Conservation (phyloP, 2,888 invertebrate species). For the Mycogona germanica region DNA sequence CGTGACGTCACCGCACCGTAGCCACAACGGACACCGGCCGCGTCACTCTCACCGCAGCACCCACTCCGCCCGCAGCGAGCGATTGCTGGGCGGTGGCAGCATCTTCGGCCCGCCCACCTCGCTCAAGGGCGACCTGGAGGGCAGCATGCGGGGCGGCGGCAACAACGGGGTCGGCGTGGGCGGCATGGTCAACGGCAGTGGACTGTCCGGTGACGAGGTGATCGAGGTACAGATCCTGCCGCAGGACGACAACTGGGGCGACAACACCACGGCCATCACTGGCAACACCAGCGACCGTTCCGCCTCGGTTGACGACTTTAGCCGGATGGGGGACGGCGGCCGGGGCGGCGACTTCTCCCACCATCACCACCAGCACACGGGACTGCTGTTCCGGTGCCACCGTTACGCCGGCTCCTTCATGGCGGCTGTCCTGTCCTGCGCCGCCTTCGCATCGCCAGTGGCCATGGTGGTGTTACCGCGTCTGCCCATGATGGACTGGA, state of each 20-base stretch:
- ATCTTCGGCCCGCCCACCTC: slow-evolving; percentile 3
- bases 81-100: too few relatives aligned
- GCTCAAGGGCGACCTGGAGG: too few relatives aligned
- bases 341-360: slow-evolving; percentile 4
- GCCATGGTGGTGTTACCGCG: slow-evolving; percentile 92
- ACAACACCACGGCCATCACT: slow-evolving; percentile 92
- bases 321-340: slow-evolving; percentile 40
- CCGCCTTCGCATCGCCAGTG: slow-evolving; percentile 81
- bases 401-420: slow-evolving; percentile 71
- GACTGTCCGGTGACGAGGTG: slow-evolving; percentile 44
- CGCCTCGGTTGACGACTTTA: slow-evolving; percentile 71
- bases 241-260: slow-evolving; percentile 95
- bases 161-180: slow-evolving; percentile 21
- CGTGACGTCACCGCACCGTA: too few relatives aligned
- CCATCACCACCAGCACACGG: slow-evolving; percentile 20
- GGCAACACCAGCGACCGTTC: slow-evolving; percentile 95
- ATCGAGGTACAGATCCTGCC: slow-evolving; percentile 94
- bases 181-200: slow-evolving; percentile 20
- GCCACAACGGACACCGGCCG: slow-evolving; percentile 2
- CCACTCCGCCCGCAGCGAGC: slow-evolving; percentile 24
- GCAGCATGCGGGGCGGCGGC: slow-evolving; percentile 8
- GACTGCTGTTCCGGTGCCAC: slow-evolving; percentile 43
- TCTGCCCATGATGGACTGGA: slow-evolving; percentile 42
- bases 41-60: slow-evolving; percentile 22
- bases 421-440: slow-evolving; percentile 61